Evolutionary conservation across 2,113 vertebrate species (phyloP).

Genomic region (Glareola pratincola): DNA sequence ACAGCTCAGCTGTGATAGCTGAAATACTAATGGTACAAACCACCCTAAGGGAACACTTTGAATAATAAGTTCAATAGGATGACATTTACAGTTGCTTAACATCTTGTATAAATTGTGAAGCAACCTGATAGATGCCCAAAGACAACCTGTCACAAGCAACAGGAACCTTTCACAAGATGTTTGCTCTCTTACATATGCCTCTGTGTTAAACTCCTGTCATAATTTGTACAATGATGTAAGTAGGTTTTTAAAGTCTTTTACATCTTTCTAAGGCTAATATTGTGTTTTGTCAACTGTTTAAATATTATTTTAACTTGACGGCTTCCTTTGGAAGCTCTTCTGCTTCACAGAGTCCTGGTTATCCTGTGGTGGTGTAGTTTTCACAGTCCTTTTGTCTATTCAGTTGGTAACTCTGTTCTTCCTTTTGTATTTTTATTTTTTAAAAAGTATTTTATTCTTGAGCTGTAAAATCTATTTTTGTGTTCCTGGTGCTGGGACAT

Average conservation of each 20-base stretch:
- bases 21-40: not conserved
- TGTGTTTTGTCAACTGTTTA: not conserved
- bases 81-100: not conserved
- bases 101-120: not conserved
- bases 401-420: not conserved
- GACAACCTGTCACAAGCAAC: not conserved
- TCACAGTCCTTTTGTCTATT: not conserved
- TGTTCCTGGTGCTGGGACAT: not conserved
- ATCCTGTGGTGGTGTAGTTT: not conserved
- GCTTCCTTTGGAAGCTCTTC: not conserved
- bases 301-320: not conserved
- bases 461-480: not conserved
- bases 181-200: not conserved
- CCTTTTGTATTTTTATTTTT: not conserved
- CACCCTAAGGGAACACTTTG: not conserved
- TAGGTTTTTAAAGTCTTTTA: not conserved
- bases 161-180: not conserved
- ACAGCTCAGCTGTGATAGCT: not conserved
- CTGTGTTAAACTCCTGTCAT: not conserved
- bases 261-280: not conserved
- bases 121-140: not conserved
- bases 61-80: not conserved
- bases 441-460: not conserved
- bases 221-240: not conserved
- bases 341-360: not conserved